Evolutionary conservation across 1,140 invertebrate species (phyloP).

Genomic region (Nymphalis io): DNA sequence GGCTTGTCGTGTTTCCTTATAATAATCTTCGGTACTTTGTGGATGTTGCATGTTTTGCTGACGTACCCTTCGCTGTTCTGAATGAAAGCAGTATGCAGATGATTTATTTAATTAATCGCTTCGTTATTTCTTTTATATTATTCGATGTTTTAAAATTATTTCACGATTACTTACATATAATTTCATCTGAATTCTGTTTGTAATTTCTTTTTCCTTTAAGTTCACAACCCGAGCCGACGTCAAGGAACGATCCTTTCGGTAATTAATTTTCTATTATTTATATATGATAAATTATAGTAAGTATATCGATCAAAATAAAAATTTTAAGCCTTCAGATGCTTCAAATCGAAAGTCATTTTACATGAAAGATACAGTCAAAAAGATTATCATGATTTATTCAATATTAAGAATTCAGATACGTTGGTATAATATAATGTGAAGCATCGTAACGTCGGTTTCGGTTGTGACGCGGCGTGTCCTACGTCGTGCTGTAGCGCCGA

Average conservation of each 20-base stretch:
- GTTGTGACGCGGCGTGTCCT: too few species aligned
- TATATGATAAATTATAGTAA: constrained; percentile 4
- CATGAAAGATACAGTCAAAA: too few species aligned
- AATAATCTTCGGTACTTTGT: not conserved
- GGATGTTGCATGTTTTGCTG: constrained; percentile 23
- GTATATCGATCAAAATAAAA: too few species aligned
- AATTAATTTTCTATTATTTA: constrained; percentile 22
- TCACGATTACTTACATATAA: constrained; percentile 20
- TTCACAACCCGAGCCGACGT: constrained; percentile 28
- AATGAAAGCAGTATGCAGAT: constrained; percentile 29
- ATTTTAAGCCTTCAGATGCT: too few species aligned
- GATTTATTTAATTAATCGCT: constrained; percentile 21
- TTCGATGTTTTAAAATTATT: constrained; percentile 9
- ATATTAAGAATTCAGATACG: not conserved
- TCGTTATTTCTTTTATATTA: constrained; percentile 9
- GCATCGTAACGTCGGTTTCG: not conserved
- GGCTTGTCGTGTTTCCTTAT: not conserved
- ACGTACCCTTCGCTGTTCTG: constrained; percentile 15
- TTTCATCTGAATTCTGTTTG: constrained; percentile 36
- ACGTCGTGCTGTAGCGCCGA: not conserved
- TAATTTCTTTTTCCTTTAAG: constrained; percentile 30
- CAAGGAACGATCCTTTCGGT: constrained; percentile 23
- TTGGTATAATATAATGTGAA: not conserved
- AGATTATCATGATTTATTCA: not conserved
- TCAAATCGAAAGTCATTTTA: too few species aligned